phyloP scores from a whole-genome alignment of 2,888 invertebrate genomes.

The Cephus runcator region DNA sequence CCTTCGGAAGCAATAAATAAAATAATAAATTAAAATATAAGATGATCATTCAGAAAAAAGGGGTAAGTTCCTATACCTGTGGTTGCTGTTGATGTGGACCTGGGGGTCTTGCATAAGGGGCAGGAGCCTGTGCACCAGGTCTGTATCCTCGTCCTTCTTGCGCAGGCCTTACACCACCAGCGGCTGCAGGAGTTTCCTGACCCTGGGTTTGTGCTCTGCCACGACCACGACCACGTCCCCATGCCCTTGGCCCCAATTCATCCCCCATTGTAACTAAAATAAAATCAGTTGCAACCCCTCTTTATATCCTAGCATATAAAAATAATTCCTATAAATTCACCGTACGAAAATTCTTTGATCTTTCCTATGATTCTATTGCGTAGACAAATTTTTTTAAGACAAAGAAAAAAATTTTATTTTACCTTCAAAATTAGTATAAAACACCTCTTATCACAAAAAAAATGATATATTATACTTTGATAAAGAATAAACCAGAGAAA shows the following conservation, averaged over 20 bases:
- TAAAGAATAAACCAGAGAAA: background rate
- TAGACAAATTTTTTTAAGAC: background rate
- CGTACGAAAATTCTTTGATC: background rate
- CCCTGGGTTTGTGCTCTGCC: background rate
- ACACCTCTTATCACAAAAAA: background rate
- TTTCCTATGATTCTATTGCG: no score
- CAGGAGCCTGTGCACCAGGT: background rate
- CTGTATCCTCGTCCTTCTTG: background rate
- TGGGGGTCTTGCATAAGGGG: background rate
- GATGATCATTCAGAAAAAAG: background rate
- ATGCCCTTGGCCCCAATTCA: background rate
- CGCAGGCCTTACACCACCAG: background rate
- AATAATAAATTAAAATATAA: background rate
- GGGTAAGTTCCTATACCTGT: background rate
- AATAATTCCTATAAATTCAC: background rate
- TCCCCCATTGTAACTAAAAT: background rate
- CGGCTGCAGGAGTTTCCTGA: background rate
- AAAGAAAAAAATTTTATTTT: background rate
- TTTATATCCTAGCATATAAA: background rate
- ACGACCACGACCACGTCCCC: background rate
- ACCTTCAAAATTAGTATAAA: background rate
- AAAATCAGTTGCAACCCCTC: background rate
- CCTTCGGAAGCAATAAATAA: background rate
- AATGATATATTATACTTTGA: background rate
- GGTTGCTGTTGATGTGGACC: background rate